Conservation (phyloP, 2,113 vertebrate genomes). For the Stictonetta naevosa region DNA sequence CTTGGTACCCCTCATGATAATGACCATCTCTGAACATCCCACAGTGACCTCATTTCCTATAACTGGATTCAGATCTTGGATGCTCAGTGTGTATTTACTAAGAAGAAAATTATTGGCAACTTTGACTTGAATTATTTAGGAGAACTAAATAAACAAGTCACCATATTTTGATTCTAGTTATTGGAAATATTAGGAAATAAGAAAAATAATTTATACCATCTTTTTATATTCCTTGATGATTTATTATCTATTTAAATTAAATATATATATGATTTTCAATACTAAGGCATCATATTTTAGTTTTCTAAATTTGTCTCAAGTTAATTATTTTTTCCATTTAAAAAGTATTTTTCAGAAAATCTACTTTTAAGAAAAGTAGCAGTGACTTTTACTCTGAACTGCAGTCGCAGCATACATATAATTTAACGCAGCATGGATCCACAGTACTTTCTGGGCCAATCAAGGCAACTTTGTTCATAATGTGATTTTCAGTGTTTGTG, state of each 20-base stretch:
- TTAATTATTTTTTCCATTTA: not conserved
- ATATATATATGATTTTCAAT: not conserved
- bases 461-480: conserved; percentile 12
- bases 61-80: not conserved
- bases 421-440: not conserved
- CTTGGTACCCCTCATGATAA: not conserved
- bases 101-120: not conserved
- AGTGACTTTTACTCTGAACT: not conserved
- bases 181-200: not conserved
- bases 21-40: not conserved
- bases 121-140: not conserved
- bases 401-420: not conserved
- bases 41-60: not conserved
- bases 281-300: fast-evolving
- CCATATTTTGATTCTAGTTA: not conserved
- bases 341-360: not conserved
- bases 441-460: not conserved
- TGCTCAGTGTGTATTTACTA: not conserved
- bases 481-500: conserved; percentile 46
- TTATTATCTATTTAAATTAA: not conserved
- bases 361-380: not conserved
- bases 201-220: not conserved
- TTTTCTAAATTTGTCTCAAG: not conserved
- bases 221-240: not conserved
- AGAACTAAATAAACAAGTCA: not conserved